Evolutionary conservation across 2,113 vertebrate genomes (phyloP).

Genomic region (Neolamprologus kungweensis): DNA sequence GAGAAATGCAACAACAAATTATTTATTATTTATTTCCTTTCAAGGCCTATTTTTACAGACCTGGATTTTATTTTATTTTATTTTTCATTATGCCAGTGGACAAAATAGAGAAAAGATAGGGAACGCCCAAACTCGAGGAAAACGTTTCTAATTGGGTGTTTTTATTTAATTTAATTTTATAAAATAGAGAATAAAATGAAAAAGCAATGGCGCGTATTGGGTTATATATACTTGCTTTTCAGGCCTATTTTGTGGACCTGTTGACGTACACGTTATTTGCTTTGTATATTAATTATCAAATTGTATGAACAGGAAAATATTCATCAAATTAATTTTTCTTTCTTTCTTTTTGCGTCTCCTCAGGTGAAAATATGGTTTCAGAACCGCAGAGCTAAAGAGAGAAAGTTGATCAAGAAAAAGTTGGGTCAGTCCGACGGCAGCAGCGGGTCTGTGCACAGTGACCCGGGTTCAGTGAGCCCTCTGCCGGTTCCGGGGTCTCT

Average conservation of each 20-base stretch:
- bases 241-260: neutral
- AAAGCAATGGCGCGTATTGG: neutral
- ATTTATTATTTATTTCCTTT: neutral
- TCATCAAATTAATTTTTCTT: neutral
- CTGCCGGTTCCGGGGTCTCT: conserved; percentile 77
- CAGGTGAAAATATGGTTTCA: conserved; percentile 98
- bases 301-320: neutral
- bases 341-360: neutral
- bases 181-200: neutral
- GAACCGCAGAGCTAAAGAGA: conserved; percentile 89
- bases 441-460: conserved; percentile 83
- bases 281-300: neutral
- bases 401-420: conserved; percentile 93
- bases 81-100: neutral
- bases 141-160: neutral
- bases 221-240: neutral
- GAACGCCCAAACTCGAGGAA: neutral
- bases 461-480: conserved; percentile 88
- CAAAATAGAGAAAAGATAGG: fast-evolving
- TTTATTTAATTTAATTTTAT: neutral
- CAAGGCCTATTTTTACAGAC: neutral
- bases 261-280: neutral
- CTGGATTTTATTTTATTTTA: neutral
- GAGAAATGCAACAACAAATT: neutral
- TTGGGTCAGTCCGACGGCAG: conserved; percentile 86